Evolutionary conservation across 1,140 invertebrate species (phyloP).

Genomic region (Tetramorium parvispinum): DNA sequence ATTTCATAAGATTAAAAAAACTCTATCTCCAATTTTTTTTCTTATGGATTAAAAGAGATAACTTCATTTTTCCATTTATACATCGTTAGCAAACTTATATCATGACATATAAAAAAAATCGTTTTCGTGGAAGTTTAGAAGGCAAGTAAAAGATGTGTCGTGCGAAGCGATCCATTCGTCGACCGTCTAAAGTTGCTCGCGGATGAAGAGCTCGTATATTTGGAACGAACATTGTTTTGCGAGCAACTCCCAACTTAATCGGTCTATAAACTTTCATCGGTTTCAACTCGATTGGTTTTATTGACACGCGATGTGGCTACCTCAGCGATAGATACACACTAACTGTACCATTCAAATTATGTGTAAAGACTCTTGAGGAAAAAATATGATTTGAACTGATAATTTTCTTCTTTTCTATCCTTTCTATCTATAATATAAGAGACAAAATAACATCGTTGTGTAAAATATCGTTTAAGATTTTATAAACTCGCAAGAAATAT

Average conservation of each 20-base stretch:
- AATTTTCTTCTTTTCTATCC: too few relatives aligned
- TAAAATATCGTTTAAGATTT: background rate
- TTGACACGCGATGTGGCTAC: background rate
- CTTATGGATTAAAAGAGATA: background rate
- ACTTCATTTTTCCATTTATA: background rate
- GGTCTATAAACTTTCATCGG: constrained; percentile 16
- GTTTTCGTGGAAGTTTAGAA: background rate
- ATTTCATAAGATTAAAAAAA: background rate
- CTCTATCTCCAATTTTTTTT: background rate
- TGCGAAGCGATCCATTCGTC: constrained; percentile 24
- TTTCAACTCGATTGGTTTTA: constrained; percentile 32
- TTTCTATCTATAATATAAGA: too few relatives aligned
- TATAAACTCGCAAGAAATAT: background rate
- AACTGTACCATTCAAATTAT: background rate
- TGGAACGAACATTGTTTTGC: constrained; percentile 11
- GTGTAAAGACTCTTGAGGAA: background rate
- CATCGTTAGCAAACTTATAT: background rate
- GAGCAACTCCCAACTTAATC: background rate
- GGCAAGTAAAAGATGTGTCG: background rate
- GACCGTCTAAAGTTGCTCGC: constrained; percentile 11
- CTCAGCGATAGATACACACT: background rate
- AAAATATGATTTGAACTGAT: background rate
- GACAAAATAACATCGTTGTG: background rate
- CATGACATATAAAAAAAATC: constrained; percentile 4
- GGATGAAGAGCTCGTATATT: constrained; percentile 16